Evolutionary conservation across 2,113 vertebrate genomes (phyloP).

Genomic region (Oryzias melastigma): DNA sequence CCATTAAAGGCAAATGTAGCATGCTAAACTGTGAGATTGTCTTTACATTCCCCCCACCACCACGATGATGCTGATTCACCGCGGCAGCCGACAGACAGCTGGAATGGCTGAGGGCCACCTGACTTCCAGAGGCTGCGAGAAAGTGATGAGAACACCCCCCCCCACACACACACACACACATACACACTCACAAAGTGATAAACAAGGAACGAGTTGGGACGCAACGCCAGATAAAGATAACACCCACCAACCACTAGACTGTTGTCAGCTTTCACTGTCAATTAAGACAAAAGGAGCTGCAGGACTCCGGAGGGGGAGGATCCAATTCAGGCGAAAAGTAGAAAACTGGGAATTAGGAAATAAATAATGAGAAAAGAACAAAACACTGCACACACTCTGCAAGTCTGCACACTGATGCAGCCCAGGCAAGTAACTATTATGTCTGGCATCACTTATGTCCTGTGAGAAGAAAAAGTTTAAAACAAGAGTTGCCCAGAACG

Average conservation of each 20-base stretch:
- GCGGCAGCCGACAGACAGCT: constrained; percentile 77
- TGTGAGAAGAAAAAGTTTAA: no score
- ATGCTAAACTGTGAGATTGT: constrained; percentile 62
- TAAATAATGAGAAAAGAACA: no score
- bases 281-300: constrained; percentile 44
- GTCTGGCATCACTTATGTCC: no score
- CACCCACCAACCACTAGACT: constrained; percentile 49
- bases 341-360: no score
- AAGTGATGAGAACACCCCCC: constrained; percentile 44
- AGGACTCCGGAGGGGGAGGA: constrained; percentile 44
- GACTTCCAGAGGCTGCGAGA: constrained; percentile 59
- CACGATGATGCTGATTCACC: constrained; percentile 59
- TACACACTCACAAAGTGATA: constrained; percentile 37
- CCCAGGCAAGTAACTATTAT: no score
- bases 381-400: no score
- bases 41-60: constrained; percentile 37
- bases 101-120: constrained; percentile 70
- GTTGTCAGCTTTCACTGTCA: constrained; percentile 48
- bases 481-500: no score
- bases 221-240: constrained; percentile 56
- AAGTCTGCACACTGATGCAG: no score
- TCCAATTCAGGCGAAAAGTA: constrained; percentile 18
- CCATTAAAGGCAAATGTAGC: constrained; percentile 73
- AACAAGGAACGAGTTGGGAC: constrained; percentile 33
- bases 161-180: constrained; percentile 39